These are phyloP conservation scores for Leptobrachium ailaonicum DNA, from an alignment of 2,113 vertebrate species.

Conservation along the genomic window DNA sequence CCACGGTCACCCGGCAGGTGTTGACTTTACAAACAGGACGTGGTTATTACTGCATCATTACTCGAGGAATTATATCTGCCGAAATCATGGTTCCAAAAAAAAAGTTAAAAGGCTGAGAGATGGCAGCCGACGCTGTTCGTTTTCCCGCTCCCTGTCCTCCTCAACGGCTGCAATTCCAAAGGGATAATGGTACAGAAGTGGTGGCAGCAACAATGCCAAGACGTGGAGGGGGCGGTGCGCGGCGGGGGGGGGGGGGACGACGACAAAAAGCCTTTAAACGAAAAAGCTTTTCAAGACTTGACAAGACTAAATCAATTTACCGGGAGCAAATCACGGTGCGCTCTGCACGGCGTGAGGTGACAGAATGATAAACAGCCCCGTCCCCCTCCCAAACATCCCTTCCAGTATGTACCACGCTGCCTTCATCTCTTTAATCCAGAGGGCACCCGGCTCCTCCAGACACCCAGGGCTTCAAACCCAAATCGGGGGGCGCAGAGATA, in stretches of 20 bases:
- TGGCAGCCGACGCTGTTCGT: too few relatives aligned
- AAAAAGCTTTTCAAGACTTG: slow-evolving; percentile 16
- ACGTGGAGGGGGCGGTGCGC: too few relatives aligned
- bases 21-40: too few relatives aligned
- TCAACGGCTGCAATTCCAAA: not conserved
- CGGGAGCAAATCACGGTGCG: slow-evolving; percentile 20
- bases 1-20: too few relatives aligned
- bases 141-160: too few relatives aligned
- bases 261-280: not conserved
- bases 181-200: slow-evolving; percentile 11
- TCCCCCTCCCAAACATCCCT: slow-evolving; percentile 25
- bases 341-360: slow-evolving; percentile 26
- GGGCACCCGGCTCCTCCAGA: not conserved
- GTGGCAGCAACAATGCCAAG: slow-evolving; percentile 22
- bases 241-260: too few relatives aligned
- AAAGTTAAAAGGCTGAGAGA: too few relatives aligned
- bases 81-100: too few relatives aligned
- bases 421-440: slow-evolving; percentile 8
- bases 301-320: slow-evolving; percentile 40
- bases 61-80: too few relatives aligned
- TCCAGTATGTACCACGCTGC: slow-evolving; percentile 14
- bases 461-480: too few relatives aligned
- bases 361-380: slow-evolving; percentile 42
- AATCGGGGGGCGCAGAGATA: too few relatives aligned
- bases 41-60: too few relatives aligned